These are phyloP conservation scores for Callipepla californica DNA, from an alignment of 2,113 vertebrate genomes.

Conservation along the genomic window DNA sequence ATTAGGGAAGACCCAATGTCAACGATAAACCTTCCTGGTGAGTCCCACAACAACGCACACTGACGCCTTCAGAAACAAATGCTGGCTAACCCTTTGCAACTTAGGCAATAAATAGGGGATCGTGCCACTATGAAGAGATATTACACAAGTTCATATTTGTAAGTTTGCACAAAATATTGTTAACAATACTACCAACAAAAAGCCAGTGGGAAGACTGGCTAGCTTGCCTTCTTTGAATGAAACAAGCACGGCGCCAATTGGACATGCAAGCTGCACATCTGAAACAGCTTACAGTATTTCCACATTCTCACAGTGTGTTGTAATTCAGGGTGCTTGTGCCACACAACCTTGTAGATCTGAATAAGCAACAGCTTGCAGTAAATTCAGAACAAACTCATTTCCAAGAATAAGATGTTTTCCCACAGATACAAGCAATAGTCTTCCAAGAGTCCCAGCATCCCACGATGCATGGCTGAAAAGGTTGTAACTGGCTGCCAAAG, in stretches of 20 bases:
- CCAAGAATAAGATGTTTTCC: constrained; percentile 66
- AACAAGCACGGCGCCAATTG: constrained; percentile 2
- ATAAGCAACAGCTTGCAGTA: constrained; percentile 67
- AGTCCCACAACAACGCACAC: rapidly evolving
- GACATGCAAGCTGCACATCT: constrained; percentile 7
- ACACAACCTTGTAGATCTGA: constrained; percentile 49
- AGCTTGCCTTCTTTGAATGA: neutral
- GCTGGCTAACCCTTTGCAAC: neutral
- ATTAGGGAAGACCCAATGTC: neutral
- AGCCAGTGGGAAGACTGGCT: constrained; percentile 11
- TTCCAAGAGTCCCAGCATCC: constrained; percentile 37
- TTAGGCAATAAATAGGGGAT: neutral
- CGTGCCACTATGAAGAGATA: neutral
- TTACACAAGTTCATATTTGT: neutral
- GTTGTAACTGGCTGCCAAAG: constrained; percentile 20
- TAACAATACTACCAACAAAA: neutral
- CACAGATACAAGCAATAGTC: constrained; percentile 19
- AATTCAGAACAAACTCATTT: constrained; percentile 65
- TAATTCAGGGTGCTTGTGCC: constrained; percentile 39
- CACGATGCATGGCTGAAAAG: neutral
- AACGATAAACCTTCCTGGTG: neutral
- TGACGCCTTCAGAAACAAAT: neutral
- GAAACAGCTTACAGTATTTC: constrained; percentile 34
- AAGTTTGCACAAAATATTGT: neutral
- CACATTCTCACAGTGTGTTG: constrained; percentile 59